Evolutionary conservation across 2,113 vertebrate genomes (phyloP).

Genomic region (Cyanoliseus patagonus): DNA sequence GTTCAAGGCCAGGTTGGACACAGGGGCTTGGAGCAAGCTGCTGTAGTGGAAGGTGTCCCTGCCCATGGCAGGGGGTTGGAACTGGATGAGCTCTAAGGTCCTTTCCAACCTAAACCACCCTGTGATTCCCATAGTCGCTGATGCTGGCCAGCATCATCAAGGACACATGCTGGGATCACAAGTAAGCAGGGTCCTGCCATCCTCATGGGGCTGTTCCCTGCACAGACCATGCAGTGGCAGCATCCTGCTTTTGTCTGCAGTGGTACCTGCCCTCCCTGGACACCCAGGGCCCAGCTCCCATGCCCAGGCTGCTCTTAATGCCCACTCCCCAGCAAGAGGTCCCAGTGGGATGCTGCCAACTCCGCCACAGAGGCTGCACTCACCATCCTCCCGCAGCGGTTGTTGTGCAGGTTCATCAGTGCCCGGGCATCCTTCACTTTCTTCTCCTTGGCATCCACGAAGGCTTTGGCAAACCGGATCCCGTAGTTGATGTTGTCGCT

Average conservation of each 20-base stretch:
- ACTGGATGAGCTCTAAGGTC: background rate
- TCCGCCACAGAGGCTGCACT: conserved; percentile 40
- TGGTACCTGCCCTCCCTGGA: fast-evolving
- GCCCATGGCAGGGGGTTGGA: background rate
- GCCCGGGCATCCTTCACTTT: conserved; percentile 94
- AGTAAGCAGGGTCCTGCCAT: background rate
- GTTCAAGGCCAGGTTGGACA: too few relatives aligned
- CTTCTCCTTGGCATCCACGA: conserved; percentile 95
- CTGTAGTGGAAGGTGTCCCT: background rate
- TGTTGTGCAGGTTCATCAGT: conserved; percentile 98
- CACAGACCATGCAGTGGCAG: fast-evolving
- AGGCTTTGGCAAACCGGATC: conserved; percentile 93
- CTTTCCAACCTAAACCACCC: background rate
- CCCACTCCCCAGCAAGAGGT: fast-evolving
- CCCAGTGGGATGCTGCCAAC: background rate
- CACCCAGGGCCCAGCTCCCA: background rate
- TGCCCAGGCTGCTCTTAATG: fast-evolving
- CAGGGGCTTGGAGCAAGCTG: background rate
- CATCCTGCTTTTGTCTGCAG: background rate
- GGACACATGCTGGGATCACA: background rate
- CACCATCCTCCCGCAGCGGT: conserved; percentile 94
- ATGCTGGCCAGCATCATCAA: background rate
- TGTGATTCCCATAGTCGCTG: fast-evolving
- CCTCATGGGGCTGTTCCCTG: fast-evolving
- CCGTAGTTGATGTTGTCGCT: conserved; percentile 98